phyloP scores from a whole-genome alignment of 2,797 vertebrate species.

The Gadopsis bispinosus region DNA sequence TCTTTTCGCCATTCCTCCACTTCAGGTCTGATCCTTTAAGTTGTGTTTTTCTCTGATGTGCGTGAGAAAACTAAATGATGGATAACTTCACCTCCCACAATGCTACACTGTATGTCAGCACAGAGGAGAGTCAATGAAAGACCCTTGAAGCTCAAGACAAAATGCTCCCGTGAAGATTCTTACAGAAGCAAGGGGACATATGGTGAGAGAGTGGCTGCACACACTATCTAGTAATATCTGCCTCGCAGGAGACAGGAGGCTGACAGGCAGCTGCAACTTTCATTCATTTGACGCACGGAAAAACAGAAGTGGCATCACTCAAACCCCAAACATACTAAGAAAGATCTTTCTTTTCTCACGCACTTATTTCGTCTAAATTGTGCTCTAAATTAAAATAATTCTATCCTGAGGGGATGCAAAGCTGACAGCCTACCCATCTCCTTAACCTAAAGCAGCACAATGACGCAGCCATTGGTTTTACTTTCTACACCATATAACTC shows the following conservation, averaged over 20 bases:
- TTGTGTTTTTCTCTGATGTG: neutral
- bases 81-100: constrained; percentile 34
- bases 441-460: constrained; percentile 33
- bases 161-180: constrained; percentile 41
- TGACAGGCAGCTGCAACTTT: constrained; percentile 58
- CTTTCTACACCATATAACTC: constrained; percentile 59
- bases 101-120: constrained; percentile 7
- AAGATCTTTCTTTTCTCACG: constrained; percentile 8
- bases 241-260: constrained; percentile 32
- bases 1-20: neutral
- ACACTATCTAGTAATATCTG: constrained; percentile 40
- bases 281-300: constrained; percentile 47
- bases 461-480: constrained; percentile 50
- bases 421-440: constrained; percentile 57
- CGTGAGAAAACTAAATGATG: constrained; percentile 1
- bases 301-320: constrained; percentile 31
- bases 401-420: constrained; percentile 30
- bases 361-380: constrained; percentile 40
- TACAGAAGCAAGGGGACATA: constrained; percentile 22
- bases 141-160: constrained; percentile 40
- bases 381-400: constrained; percentile 53
- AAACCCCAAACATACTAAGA: constrained; percentile 35
- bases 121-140: constrained; percentile 31
- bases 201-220: constrained; percentile 16
- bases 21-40: constrained; percentile 1